Conservation (phyloP, 2,113 vertebrate genomes). For the Urocynchramus pylzowi region DNA sequence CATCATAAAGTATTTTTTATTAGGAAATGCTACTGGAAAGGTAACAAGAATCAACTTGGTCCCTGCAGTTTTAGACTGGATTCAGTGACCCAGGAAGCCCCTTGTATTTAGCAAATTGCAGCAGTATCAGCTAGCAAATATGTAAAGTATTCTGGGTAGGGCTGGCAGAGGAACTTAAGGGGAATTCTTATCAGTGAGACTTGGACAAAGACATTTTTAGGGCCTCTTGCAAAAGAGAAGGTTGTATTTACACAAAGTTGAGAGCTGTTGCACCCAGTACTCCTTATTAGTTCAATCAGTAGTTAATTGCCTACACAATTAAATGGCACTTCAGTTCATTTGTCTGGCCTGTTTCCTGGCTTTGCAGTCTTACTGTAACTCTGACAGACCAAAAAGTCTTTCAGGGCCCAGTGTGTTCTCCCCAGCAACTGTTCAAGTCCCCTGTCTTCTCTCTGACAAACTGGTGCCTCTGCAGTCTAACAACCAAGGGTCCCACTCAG, state of each 20-base stretch:
- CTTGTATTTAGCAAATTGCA: neutral
- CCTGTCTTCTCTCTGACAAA: neutral
- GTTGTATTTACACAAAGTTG: neutral
- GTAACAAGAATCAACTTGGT: neutral
- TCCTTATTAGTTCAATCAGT: neutral
- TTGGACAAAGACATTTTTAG: neutral
- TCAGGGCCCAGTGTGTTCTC: neutral
- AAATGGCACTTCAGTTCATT: neutral
- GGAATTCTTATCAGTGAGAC: neutral
- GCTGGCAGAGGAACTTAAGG: neutral
- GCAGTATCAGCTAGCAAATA: neutral
- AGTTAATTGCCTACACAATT: neutral
- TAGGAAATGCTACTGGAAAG: neutral
- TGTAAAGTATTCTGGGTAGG: neutral
- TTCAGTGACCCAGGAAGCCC: neutral
- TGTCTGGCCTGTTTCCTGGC: neutral
- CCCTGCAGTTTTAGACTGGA: neutral
- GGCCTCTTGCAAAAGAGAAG: neutral
- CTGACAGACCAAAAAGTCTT: neutral
- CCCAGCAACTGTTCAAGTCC: neutral
- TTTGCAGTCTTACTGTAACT: neutral
- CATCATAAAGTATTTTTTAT: neutral
- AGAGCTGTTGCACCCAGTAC: neutral
- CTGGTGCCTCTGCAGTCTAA: neutral
- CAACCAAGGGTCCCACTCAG: neutral